A percentile compares a stretch with the other conserved stretches of the same genome.
Evolutionary conservation across 1,140 invertebrate genomes (phyloP).

Genomic region (Aphaenogaster floridana): DNA sequence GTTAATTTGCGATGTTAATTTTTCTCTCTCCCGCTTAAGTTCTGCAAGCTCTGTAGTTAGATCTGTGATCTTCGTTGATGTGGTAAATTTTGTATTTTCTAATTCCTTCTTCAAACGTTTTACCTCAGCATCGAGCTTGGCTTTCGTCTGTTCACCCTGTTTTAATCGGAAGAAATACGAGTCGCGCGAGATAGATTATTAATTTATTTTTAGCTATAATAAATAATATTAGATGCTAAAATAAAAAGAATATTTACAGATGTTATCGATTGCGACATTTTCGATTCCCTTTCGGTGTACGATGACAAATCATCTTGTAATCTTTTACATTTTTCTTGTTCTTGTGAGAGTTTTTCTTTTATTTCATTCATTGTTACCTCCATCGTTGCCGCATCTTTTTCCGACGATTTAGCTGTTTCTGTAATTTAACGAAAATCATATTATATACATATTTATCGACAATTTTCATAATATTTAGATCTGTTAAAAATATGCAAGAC

Average conservation of each 20-base stretch:
- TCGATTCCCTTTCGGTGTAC: slow-evolving; percentile 80
- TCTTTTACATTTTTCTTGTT: slow-evolving; percentile 83
- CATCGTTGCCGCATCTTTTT: slow-evolving; percentile 81
- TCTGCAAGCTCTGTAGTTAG: slow-evolving; percentile 86
- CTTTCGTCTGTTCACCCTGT: slow-evolving; percentile 82
- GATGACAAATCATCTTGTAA: slow-evolving; percentile 84
- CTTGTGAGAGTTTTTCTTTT: slow-evolving; percentile 83
- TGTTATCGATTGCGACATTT: slow-evolving; percentile 81
- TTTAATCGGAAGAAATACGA: slow-evolving; percentile 1
- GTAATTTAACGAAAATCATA: background rate
- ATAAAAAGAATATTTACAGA: slow-evolving; percentile 75
- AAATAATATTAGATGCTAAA: slow-evolving; percentile 19
- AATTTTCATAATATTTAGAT: background rate
- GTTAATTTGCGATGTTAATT: slow-evolving; percentile 86
- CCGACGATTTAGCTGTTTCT: slow-evolving; percentile 82
- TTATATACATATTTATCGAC: slow-evolving; percentile 22
- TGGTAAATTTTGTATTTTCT: slow-evolving; percentile 81
- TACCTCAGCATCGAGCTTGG: slow-evolving; percentile 82
- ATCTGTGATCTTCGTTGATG: slow-evolving; percentile 85
- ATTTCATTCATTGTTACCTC: slow-evolving; percentile 80
- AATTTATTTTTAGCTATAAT: slow-evolving; percentile 4
- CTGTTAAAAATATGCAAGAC: background rate
- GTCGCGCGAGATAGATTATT: slow-evolving; percentile 7
- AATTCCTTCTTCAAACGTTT: slow-evolving; percentile 83
- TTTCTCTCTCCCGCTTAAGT: slow-evolving; percentile 89